These are phyloP conservation scores for Bradypus variegatus DNA, from an alignment of 2,797 vertebrate species.

Conservation along the genomic window DNA sequence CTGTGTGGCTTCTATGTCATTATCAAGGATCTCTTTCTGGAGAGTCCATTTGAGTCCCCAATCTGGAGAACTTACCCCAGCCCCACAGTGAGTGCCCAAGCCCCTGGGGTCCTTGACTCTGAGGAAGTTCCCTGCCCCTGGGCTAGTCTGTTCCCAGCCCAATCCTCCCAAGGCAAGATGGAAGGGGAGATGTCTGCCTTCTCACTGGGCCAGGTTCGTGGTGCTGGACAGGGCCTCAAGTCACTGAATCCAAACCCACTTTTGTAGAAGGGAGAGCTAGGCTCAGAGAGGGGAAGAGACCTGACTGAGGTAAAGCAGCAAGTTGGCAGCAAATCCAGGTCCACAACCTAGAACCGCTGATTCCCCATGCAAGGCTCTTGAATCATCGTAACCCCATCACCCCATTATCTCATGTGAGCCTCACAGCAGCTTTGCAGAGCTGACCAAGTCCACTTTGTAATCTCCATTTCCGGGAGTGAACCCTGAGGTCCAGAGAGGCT, in stretches of 20 bases:
- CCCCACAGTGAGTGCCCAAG: not conserved
- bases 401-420: not conserved
- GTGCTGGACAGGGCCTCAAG: not conserved
- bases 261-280: not conserved
- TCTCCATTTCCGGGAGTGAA: not conserved
- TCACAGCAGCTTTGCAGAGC: not conserved
- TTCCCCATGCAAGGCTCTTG: not conserved
- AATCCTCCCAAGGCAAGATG: rapidly evolving
- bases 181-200: not conserved
- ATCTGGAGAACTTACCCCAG: constrained; percentile 30
- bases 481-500: not conserved
- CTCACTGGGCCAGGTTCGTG: not conserved
- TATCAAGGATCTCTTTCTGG: constrained; percentile 50
- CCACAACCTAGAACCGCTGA: not conserved
- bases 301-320: not conserved
- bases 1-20: constrained; percentile 32
- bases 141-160: not conserved
- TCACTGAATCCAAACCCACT: not conserved
- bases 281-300: rapidly evolving
- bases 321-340: not conserved
- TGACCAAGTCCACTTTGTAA: rapidly evolving
- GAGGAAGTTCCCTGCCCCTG: not conserved
- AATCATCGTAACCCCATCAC: rapidly evolving
- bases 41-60: not conserved
- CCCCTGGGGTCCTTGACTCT: not conserved